Percentiles rank a stretch among this genome's conserved stretches.
Evolutionary conservation across 1,140 invertebrate species (phyloP).

Genomic region (Brachionus manjavacas): DNA sequence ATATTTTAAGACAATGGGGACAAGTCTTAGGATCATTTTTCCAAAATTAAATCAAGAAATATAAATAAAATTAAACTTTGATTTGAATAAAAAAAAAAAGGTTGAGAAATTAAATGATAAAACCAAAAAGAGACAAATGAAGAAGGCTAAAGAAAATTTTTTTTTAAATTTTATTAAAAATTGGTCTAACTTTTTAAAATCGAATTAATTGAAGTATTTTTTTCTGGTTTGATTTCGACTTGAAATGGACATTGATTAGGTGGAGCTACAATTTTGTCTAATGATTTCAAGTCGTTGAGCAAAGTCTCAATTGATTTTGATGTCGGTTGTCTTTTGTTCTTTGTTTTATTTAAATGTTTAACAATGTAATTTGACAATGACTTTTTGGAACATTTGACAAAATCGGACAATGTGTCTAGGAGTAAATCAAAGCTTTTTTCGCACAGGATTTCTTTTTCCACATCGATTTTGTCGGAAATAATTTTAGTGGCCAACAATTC

Average conservation of each 20-base stretch:
- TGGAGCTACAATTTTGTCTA: constrained; percentile 12
- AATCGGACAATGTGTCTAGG: not conserved
- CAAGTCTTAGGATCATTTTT: too few relatives aligned
- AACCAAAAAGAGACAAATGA: too few relatives aligned
- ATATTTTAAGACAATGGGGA: too few relatives aligned
- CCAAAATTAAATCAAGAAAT: too few relatives aligned
- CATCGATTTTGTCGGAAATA: not conserved
- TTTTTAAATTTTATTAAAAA: too few relatives aligned
- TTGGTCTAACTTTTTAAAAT: not conserved
- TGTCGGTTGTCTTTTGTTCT: not conserved
- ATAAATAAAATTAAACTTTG: too few relatives aligned
- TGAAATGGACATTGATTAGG: constrained; percentile 41
- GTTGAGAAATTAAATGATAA: too few relatives aligned
- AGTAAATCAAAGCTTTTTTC: not conserved
- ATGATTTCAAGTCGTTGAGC: not conserved
- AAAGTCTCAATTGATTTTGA: not conserved
- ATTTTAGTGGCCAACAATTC: constrained; percentile 10
- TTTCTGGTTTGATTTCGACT: not conserved
- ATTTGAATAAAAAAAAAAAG: too few relatives aligned
- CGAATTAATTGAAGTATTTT: not conserved
- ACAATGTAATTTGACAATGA: constrained; percentile 6
- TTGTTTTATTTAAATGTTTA: constrained; percentile 6
- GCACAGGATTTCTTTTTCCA: not conserved
- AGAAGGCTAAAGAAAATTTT: too few relatives aligned
- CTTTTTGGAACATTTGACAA: constrained; percentile 37